phyloP scores from a whole-genome alignment of 2,888 invertebrate genomes.

The Eustalomyia histrio region DNA sequence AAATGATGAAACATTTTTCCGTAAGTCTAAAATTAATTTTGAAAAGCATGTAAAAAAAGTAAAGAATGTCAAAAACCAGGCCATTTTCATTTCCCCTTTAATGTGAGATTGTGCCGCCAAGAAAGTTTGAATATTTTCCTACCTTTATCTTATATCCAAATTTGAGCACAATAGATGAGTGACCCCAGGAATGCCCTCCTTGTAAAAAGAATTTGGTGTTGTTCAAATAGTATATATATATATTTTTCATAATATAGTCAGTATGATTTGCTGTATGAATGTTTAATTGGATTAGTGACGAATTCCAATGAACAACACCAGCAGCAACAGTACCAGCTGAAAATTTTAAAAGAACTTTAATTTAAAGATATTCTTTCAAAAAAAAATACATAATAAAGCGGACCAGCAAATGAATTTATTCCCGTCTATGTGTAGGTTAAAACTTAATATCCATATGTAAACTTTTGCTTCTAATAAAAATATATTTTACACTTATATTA shows the following conservation, averaged over 20 bases:
- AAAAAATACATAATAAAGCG: constrained; percentile 5
- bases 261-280: constrained; percentile 46
- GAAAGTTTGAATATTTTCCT: too few species aligned
- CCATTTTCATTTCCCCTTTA: too few species aligned
- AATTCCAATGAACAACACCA: constrained; percentile 18
- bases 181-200: too few species aligned
- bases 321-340: constrained; percentile 11
- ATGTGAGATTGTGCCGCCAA: too few species aligned
- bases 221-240: constrained; percentile 8
- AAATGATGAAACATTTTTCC: too few species aligned
- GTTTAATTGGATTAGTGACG: constrained; percentile 55
- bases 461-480: constrained; percentile 27
- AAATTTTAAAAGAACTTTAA: constrained; percentile 9
- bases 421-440: constrained; percentile 12
- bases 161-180: too few species aligned
- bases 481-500: not conserved
- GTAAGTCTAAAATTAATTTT: too few species aligned
- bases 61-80: too few species aligned
- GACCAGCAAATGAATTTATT: constrained; percentile 39
- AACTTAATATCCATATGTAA: not conserved
- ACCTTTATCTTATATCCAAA: too few species aligned
- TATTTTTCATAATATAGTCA: constrained; percentile 36
- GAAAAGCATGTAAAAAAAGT: too few species aligned
- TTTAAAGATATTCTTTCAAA: constrained; percentile 32
- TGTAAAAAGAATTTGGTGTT: constrained; percentile 15